These are phyloP conservation scores for Eupithecia pulchellata DNA, from an alignment of 2,888 invertebrate genomes.

Conservation along the genomic window DNA sequence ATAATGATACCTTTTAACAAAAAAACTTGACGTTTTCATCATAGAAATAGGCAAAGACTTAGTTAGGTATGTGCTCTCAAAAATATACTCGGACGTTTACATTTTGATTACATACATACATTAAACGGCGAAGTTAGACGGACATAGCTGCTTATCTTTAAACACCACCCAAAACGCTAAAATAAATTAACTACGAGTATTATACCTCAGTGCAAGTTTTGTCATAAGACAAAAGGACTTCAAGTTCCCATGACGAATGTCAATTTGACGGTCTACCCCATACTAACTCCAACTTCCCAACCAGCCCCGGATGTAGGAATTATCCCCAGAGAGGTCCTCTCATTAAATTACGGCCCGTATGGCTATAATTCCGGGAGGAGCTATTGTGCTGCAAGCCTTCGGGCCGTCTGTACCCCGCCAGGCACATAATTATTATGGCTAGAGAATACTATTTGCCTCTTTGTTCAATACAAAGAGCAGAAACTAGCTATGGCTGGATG, in stretches of 20 bases:
- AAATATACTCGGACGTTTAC: no score
- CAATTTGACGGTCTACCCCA: not conserved
- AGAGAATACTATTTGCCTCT: constrained; percentile 2
- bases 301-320: not conserved
- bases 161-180: no score
- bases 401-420: not conserved
- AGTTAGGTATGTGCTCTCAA: no score
- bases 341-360: not conserved
- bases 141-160: no score
- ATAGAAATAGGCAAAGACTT: no score
- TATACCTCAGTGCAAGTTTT: not conserved
- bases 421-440: not conserved
- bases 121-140: no score
- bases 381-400: not conserved
- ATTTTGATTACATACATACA: no score
- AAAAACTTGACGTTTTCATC: no score
- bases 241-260: not conserved
- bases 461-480: not conserved
- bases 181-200: no score
- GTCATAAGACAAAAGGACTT: not conserved
- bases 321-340: not conserved
- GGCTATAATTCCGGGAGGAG: not conserved
- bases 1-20: no score
- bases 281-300: not conserved
- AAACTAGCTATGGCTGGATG: constrained; percentile 1